Evolutionary conservation across 2,888 invertebrate genomes (phyloP), one percentile per base, ranked within the genome.

Genomic region (Adineta ricciae): DNA sequence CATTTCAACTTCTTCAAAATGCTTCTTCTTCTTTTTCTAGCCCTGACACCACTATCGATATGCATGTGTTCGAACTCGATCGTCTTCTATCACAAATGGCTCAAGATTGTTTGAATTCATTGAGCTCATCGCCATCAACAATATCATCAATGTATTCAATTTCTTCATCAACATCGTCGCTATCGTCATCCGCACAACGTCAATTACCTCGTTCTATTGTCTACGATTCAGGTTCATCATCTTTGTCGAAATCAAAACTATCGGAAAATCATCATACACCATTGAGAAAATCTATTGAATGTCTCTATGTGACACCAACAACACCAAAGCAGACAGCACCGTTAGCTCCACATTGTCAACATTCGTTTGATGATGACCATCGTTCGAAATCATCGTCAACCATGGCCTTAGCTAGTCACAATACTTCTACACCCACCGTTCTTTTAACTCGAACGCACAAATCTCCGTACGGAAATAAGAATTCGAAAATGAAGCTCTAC

Each of bases 61-160:
- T 78, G 38, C 78, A 78, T n/a, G 41, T 78, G n/a, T 78, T 78
- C 14, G 78, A 78, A 78, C n/a, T 78, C 3, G 78, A 78, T 78
- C 78, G 41, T 41, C 78, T 78, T n/a, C n/a, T 78, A 41, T 78
- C 41, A 2, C 78, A 78, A 41, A 78, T 78, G 78, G 78, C 78
- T 41, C 78, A 78, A 78, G 41, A 78, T 78, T 41, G 78, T 41
- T 41, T 78, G 14, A 32, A 78, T 78, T 41, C 78, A 19, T n/a
- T 78, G 9, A 78, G 24, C n/a, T 24, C 78, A 8, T 78, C 41
- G 3, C 41, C 78, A 41, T 41, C 38, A 9, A 41, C 41, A n/a
- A 24, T 41, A 41, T 41, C 78, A n/a, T 41, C 36, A 1, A 41
- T 41, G 11, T 41, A 78, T 78, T 78, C 78, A n/a, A 78, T 24